Conservation (phyloP, 2,888 invertebrate species). For the Protophormia terraenovae region DNA sequence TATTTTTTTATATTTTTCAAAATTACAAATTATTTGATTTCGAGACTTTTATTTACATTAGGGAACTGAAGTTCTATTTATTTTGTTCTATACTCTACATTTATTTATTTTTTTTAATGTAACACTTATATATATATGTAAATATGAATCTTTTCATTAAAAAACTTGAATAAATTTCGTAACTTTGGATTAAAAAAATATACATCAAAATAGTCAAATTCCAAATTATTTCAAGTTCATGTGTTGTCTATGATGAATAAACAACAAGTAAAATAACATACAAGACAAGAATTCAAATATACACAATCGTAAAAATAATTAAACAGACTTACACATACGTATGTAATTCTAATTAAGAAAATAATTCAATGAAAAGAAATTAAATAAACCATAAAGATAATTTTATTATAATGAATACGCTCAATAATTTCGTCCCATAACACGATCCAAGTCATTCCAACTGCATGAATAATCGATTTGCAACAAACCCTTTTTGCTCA, state of each 20-base stretch:
- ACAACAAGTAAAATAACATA: slow-evolving; percentile 6
- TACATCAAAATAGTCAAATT: no score
- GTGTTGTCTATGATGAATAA: background rate
- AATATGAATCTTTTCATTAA: no score
- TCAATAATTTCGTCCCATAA: slow-evolving; percentile 83
- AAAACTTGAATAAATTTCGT: no score
- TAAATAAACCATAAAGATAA: background rate
- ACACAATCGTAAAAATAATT: slow-evolving; percentile 14
- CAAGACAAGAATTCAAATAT: slow-evolving; percentile 40
- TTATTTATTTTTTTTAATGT: no score
- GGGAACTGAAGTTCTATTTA: no score
- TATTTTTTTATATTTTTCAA: no score
- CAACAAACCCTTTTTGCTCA: slow-evolving; percentile 89
- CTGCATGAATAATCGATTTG: slow-evolving; percentile 92
- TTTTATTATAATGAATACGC: background rate
- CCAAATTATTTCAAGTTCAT: background rate
- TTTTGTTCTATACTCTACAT: no score
- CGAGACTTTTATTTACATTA: no score
- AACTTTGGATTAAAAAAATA: no score
- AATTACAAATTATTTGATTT: no score
- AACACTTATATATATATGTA: no score
- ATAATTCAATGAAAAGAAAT: slow-evolving; percentile 5
- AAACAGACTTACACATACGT: background rate
- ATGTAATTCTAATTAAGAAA: background rate
- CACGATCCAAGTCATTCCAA: slow-evolving; percentile 90